Base-by-base conservation (phyloP, 2,797 vertebrate species). In the Nasua narica region DNA sequence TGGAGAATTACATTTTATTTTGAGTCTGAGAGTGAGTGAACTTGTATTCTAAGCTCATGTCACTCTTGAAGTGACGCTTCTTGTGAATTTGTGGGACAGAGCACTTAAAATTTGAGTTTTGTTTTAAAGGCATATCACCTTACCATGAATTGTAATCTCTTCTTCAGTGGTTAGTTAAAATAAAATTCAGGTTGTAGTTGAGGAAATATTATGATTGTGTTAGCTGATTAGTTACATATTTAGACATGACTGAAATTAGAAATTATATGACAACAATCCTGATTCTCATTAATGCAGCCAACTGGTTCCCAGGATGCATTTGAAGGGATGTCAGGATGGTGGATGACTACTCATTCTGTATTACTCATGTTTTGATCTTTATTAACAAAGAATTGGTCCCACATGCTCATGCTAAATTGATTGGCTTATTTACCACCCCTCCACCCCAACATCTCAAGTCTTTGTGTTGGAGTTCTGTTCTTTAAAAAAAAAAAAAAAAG, bases 151-250 rank as follows among this genome's bases (percentile, higher is more conserved):
- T 67, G 27, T 88, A 92, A 4, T 74, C 11, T 92, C 21, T 89
- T 92, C 77, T 70, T 88, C 2, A 2, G 18, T 84, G n/a, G 10
- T 7, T 48, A 0, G 32, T 35, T 88, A 79, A 96, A 96, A 89
- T 67, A 87, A 92, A 96, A 74, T 88, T 94, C 84, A 94, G 37
- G 78, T 96, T 4, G 50, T 78, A 84, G 56, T 50, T 94, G 93
- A 95, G 85, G 72, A 70, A 94, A 94, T 90, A 97, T 94, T 95
- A 84, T 65, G 95, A 65, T 97, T 97, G 11, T 96, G 92, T 97
- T 96, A 62, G 19, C 86, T 91, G 83, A 87, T 96, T 91, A 95
- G 87, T 90, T 90, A 65, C 72, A 40, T 93, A 96, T 56, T 82
- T 98, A 97, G 89, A 90, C 43, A 87, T 76, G 69, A 93, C 25